Evolutionary conservation across 2,888 invertebrate genomes (phyloP), one percentile per base, ranked within the genome.

Genomic region (Microctonus hyperodae): DNA sequence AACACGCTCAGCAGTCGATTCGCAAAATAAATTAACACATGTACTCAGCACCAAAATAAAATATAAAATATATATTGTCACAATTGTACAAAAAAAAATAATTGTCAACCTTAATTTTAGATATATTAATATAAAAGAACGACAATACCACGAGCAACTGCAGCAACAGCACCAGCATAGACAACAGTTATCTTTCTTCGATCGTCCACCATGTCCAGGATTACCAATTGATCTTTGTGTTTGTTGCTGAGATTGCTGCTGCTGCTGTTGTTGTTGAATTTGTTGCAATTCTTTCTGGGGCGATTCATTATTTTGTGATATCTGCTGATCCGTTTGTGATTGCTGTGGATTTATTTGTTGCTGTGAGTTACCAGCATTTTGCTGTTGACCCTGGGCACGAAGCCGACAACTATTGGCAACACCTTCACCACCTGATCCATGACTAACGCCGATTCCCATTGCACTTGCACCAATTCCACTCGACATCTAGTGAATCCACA

Each of bases 161-260:
- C 88, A 88, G 81, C 88, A 88, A 82, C 88, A 88, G 85, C 88
- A 88, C 85, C 88, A 88, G 84, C 88, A 88, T 79, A 88, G 87
- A 76, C 88, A 87, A 76, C 83, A 88, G 86, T 87, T 87, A 86
- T 85, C 87, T 85, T 87, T 87, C 84, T 85, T 86, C 81, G 86
- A 86, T 78, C 86, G 79, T 57, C 82, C 82, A 74, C 78, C 86
- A 82, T 85, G 86, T 81, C 82, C 86, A 84, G 86, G 86, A 84
- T 86, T 86, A 69, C 76, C 78, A 50, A 76, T 77, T 67, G 75
- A 74, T 56, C 69, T 75, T 67, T 77, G 72, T 65, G 71, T 69
- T 74, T 77, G 75, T 61, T 74, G 73, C 44, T 69, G 69, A 59
- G 73, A 65, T 72, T 74, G 22, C 76, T 78, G 72, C 81, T 80